These are phyloP conservation scores for Oreotragus oreotragus DNA, from an alignment of 2,113 vertebrate species.

Conservation along the genomic window DNA sequence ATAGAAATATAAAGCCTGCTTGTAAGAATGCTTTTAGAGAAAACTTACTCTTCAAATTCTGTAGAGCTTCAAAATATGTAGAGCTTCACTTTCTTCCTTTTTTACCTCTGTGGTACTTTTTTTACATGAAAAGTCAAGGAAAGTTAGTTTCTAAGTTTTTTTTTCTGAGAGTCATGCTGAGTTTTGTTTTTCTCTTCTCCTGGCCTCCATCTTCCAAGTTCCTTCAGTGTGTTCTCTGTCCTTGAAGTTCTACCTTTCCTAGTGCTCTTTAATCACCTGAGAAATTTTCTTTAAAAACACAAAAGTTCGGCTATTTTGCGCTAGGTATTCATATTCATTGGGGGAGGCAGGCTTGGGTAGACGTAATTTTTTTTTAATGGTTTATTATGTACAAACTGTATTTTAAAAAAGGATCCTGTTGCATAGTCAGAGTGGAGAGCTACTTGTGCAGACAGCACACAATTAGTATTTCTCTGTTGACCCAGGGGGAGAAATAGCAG, in stretches of 20 bases:
- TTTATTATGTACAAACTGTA: neutral
- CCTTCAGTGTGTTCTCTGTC: neutral
- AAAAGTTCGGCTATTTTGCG: neutral
- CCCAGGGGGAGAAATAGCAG: neutral
- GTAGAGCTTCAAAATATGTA: neutral
- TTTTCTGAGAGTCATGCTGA: neutral
- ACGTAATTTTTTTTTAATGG: neutral
- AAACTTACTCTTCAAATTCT: conserved; percentile 22
- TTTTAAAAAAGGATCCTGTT: neutral
- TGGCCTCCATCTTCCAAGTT: neutral
- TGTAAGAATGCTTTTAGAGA: conserved; percentile 51
- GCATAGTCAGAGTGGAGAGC: neutral
- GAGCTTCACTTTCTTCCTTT: neutral
- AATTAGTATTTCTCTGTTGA: neutral
- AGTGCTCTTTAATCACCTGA: neutral
- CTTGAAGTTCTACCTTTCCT: neutral
- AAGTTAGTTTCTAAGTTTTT: neutral
- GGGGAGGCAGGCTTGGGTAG: neutral
- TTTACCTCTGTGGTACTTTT: neutral
- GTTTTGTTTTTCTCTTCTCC: neutral
- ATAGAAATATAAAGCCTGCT: conserved; percentile 16
- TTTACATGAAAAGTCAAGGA: neutral
- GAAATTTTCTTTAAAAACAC: neutral
- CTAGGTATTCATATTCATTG: neutral
- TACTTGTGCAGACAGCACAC: neutral